phyloP scores from a whole-genome alignment of 2,888 invertebrate genomes.

The Lypha dubia region DNA sequence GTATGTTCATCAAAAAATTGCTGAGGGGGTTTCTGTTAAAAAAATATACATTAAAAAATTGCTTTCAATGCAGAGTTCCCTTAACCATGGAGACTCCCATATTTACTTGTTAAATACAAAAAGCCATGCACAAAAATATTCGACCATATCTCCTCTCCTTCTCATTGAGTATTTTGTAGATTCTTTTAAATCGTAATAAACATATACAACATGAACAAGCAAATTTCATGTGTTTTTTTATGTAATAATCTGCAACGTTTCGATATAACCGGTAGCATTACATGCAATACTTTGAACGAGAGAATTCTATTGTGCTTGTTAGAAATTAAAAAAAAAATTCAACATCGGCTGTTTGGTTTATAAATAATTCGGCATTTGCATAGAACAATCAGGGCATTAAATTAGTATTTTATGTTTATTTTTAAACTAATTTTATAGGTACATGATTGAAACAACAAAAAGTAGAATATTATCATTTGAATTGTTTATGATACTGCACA shows the following conservation, averaged over 20 bases:
- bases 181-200: conserved; percentile 13
- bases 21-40: too few relatives aligned
- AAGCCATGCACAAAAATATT: conserved; percentile 30
- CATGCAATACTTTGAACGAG: neutral
- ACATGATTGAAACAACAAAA: conserved; percentile 30
- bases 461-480: conserved; percentile 42
- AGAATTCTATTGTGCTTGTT: neutral
- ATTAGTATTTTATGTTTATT: conserved; percentile 57
- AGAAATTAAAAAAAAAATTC: conserved; percentile 14
- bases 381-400: conserved; percentile 66
- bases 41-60: too few relatives aligned
- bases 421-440: conserved; percentile 50
- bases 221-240: conserved; percentile 29
- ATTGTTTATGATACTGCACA: conserved; percentile 47
- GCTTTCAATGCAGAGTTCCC: neutral
- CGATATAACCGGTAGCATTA: conserved; percentile 1
- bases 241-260: neutral
- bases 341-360: conserved; percentile 19
- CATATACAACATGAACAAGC: conserved; percentile 27
- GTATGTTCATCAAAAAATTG: too few relatives aligned
- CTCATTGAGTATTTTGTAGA: conserved; percentile 25
- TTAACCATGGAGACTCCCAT: conserved; percentile 17
- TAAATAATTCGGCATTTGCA: conserved; percentile 48
- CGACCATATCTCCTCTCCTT: conserved; percentile 34
- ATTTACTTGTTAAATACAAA: conserved; percentile 23